Conservation (phyloP, 2,113 vertebrate genomes). For the Gavia stellata region DNA sequence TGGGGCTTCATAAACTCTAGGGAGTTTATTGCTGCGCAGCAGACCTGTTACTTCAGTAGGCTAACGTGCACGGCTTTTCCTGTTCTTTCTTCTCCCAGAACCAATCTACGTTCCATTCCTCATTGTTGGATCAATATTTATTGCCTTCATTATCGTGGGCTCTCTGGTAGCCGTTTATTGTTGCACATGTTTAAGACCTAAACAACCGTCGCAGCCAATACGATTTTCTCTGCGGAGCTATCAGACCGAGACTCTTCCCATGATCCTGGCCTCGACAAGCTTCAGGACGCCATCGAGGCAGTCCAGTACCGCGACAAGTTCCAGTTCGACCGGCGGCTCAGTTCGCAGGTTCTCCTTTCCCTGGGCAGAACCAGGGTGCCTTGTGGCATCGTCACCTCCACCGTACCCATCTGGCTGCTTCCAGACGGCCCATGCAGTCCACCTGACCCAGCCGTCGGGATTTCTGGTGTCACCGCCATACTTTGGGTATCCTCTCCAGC, state of each 20-base stretch:
- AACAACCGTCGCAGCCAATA: conserved; percentile 88
- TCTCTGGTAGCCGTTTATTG: conserved; percentile 94
- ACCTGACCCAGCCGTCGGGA: conserved; percentile 72
- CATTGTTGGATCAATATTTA: conserved; percentile 95
- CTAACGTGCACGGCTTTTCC: not conserved
- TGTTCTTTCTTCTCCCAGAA: conserved; percentile 65
- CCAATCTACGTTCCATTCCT: conserved; percentile 96
- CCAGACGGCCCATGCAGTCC: conserved; percentile 66
- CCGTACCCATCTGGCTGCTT: conserved; percentile 80
- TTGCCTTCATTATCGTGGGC: conserved; percentile 92
- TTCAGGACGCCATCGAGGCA: conserved; percentile 88
- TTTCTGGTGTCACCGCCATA: conserved; percentile 89
- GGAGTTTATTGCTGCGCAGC: not conserved
- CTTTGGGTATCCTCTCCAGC: conserved; percentile 84
- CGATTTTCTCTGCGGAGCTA: conserved; percentile 91
- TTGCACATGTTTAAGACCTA: conserved; percentile 94
- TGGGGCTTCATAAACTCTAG: not conserved
- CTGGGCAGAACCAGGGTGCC: conserved; percentile 75
- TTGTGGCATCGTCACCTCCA: conserved; percentile 78
- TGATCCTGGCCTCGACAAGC: conserved; percentile 86
- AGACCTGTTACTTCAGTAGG: not conserved
- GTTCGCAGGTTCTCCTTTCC: conserved; percentile 85
- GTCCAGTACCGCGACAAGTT: conserved; percentile 92
- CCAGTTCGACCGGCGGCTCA: conserved; percentile 85
- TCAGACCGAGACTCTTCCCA: conserved; percentile 95